Base-by-base conservation (phyloP, 2,888 invertebrate genomes). In the Rhorus exstirpatorius region DNA sequence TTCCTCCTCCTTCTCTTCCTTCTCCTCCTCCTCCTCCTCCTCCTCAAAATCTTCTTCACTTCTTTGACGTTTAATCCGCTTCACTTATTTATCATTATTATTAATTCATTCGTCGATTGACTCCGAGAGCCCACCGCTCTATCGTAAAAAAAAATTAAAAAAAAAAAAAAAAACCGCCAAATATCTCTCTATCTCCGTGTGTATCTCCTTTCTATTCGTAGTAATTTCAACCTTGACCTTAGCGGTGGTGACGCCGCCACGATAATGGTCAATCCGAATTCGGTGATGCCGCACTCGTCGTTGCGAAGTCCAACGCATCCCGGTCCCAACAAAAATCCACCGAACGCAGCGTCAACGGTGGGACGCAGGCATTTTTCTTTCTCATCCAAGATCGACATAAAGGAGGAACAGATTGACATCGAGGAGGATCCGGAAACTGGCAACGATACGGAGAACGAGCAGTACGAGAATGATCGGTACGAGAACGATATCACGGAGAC, bases 251-350 rank as follows among this genome's bases (percentile, higher is more conserved):
- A 97, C 90, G 96, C 96, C 51, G 95, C 95, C 83, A 96, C 96
- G 12, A 96, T 97, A 85, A 96, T 98, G 95, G 98, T 98, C 3
- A 98, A 98, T 93, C 98, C 98, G 3, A 97, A 97, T 90, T 97
- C 97, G 26, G 97, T 98, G 53, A 96, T 98, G 96, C 98, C 98
- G 0, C 94, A 96, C 46, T 95, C 96, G 84, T 95, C 90, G 8
- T 84, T 87, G 3, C 85, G 89, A 8, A 89, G 88, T 80, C 87
- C 84, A 49, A 86, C 81, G 51, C n/a, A n/a, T n/a, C 84, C 84
- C 17, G 21, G 44, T 17, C n/a, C n/a, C n/a, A 67, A 19, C 19
- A 67, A 41, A 14, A 67, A 72, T 35, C 21, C 79, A 86, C 0
- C 85, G 83, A 0, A 81, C 83, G 24, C 1, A 72, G 38, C 79